These are phyloP conservation scores for Epizoanthus illoricatus DNA, from an alignment of 92 coral and sea anemone genomes.

Conservation along the genomic window DNA sequence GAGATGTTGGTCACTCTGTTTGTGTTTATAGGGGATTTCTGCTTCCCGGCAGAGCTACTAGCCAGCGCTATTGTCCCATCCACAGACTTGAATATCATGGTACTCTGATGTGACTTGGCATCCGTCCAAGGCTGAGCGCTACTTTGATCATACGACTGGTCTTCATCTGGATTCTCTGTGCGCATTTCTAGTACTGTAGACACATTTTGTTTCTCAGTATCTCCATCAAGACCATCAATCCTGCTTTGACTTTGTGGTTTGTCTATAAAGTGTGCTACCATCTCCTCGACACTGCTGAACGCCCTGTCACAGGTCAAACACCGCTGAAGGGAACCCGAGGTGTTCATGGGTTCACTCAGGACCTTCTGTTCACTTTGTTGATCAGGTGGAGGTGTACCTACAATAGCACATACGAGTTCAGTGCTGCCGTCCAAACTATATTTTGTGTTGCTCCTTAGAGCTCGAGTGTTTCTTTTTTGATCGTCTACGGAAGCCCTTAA, in stretches of 20 bases:
- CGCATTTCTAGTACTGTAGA: background rate
- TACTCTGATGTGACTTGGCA: background rate
- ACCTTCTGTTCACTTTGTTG: background rate
- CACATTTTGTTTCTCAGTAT: background rate
- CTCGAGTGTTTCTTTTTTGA: no score
- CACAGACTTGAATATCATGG: background rate
- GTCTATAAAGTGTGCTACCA: conserved; percentile 27
- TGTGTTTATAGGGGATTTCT: background rate
- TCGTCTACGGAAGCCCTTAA: no score
- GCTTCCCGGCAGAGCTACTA: background rate
- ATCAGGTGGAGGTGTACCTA: background rate
- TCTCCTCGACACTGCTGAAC: background rate
- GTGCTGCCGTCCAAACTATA: background rate
- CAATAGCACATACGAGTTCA: background rate
- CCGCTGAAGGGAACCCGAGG: conserved; percentile 2
- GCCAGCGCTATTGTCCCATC: conserved; percentile 19
- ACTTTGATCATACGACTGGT: no score
- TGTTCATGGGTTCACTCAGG: background rate
- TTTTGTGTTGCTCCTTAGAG: no score
- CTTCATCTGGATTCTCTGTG: background rate
- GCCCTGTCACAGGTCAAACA: conserved; percentile 26
- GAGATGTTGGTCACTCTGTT: background rate
- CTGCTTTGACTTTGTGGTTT: background rate
- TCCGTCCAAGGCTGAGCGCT: background rate
- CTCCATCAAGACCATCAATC: background rate